These are phyloP conservation scores for Pteria penguin DNA, from an alignment of 2,888 invertebrate genomes.

Conservation along the genomic window DNA sequence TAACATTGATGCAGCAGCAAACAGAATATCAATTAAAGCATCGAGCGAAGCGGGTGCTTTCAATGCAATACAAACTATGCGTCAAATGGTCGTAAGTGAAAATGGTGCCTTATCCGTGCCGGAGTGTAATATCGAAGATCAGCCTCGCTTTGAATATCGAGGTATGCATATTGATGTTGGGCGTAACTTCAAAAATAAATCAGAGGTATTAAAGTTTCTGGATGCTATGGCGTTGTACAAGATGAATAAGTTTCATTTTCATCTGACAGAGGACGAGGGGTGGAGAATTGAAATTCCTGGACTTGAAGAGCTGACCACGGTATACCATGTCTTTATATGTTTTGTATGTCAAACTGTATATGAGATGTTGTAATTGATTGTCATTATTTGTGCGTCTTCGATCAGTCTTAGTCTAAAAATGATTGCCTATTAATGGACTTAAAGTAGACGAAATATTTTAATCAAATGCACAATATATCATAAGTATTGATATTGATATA, in stretches of 20 bases:
- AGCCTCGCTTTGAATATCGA: conserved; percentile 71
- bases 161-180: conserved; percentile 77
- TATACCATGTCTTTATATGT: conserved; percentile 46
- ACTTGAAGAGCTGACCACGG: conserved; percentile 74
- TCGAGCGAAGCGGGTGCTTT: conserved; percentile 60
- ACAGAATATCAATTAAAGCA: conserved; percentile 56
- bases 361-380: no score
- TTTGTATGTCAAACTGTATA: no score
- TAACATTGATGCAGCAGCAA: conserved; percentile 46
- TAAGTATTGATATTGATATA: no score
- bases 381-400: no score
- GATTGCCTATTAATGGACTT: no score
- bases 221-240: conserved; percentile 77
- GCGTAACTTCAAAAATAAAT: conserved; percentile 72
- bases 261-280: conserved; percentile 78
- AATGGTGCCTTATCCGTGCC: conserved; percentile 41
- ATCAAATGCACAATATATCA: no score
- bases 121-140: conserved; percentile 58
- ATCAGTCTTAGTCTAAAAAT: no score
- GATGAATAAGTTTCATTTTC: conserved; percentile 76
- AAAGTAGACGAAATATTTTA: no score
- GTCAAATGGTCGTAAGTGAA: conserved; percentile 45
- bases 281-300: conserved; percentile 78
- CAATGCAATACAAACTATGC: conserved; percentile 68
- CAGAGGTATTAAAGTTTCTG: conserved; percentile 62